These are phyloP conservation scores for Parnassius orleans DNA, from an alignment of 2,888 invertebrate species.

Conservation along the genomic window DNA sequence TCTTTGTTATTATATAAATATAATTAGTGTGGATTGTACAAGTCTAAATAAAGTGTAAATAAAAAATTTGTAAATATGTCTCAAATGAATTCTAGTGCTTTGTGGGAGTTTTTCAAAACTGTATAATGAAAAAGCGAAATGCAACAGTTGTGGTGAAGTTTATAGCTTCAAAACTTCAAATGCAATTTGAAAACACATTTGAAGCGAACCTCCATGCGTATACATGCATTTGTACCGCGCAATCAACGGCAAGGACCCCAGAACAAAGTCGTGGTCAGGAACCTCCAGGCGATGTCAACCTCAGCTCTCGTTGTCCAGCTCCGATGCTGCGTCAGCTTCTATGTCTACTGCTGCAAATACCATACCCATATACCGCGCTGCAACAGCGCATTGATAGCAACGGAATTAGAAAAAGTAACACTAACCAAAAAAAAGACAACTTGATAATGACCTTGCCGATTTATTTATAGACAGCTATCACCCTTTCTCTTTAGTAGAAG, in stretches of 20 bases:
- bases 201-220: constrained; percentile 22
- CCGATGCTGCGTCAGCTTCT: constrained; percentile 20
- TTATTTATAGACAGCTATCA: constrained; percentile 15
- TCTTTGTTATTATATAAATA: too few relatives aligned
- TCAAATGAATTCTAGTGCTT: too few relatives aligned
- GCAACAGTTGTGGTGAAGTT: constrained; percentile 28
- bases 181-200: constrained; percentile 27
- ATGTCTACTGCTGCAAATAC: constrained; percentile 14
- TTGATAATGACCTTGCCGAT: constrained; percentile 17
- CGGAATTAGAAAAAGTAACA: constrained; percentile 11
- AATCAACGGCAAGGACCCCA: constrained; percentile 21
- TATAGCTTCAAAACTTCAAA: constrained; percentile 31
- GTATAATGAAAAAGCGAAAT: too few relatives aligned
- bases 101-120: too few relatives aligned
- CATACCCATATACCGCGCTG: constrained; percentile 17
- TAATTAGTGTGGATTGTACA: too few relatives aligned
- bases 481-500: constrained; percentile 6
- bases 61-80: too few relatives aligned
- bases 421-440: constrained; percentile 10
- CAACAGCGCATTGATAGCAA: constrained; percentile 16
- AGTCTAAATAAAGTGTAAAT: too few relatives aligned
- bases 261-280: constrained; percentile 24
- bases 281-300: constrained; percentile 3
- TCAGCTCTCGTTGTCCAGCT: constrained; percentile 19
- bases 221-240: constrained; percentile 22